phyloP scores from a whole-genome alignment of 2,797 vertebrate species.

The Lycodopsis pacificus region DNA sequence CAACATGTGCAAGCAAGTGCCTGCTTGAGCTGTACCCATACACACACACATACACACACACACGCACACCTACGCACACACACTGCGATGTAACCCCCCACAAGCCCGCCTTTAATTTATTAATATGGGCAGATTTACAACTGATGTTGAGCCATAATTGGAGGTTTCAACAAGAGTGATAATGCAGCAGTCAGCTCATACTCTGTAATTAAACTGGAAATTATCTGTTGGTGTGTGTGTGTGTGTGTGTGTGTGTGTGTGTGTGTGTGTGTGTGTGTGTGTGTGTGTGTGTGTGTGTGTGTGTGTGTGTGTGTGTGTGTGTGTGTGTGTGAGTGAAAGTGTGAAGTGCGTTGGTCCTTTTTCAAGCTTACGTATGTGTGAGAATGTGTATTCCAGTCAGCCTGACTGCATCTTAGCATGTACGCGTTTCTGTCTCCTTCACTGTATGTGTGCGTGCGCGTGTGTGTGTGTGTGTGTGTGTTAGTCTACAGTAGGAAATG shows the following conservation, averaged over 20 bases:
- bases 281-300: slow-evolving; percentile 24
- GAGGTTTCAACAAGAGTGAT: slow-evolving; percentile 64
- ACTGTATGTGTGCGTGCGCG: slow-evolving; percentile 9
- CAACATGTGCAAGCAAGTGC: slow-evolving; percentile 65
- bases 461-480: slow-evolving; percentile 12
- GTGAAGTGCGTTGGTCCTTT: slow-evolving; percentile 22
- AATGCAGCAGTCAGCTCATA: slow-evolving; percentile 62
- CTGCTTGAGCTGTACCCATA: slow-evolving; percentile 30
- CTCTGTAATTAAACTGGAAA: slow-evolving; percentile 76
- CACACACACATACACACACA: slow-evolving; percentile 25
- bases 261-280: slow-evolving; percentile 21
- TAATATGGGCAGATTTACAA: slow-evolving; percentile 70
- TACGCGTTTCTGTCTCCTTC: not conserved
- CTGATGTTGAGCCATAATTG: slow-evolving; percentile 72
- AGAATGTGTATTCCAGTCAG: slow-evolving; percentile 10
- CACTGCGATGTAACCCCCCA: not conserved
- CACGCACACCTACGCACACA: slow-evolving; percentile 10
- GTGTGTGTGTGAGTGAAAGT: slow-evolving; percentile 28
- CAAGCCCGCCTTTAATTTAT: slow-evolving; percentile 49
- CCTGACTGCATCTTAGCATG: not conserved
- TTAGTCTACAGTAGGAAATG: slow-evolving; percentile 55
- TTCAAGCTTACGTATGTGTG: slow-evolving; percentile 28
- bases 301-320: slow-evolving; percentile 15
- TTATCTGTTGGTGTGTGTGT: slow-evolving; percentile 31
- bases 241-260: slow-evolving; percentile 19